Evolutionary conservation across 2,797 vertebrate species (phyloP).

Genomic region (Orientallactaga sibirica): DNA sequence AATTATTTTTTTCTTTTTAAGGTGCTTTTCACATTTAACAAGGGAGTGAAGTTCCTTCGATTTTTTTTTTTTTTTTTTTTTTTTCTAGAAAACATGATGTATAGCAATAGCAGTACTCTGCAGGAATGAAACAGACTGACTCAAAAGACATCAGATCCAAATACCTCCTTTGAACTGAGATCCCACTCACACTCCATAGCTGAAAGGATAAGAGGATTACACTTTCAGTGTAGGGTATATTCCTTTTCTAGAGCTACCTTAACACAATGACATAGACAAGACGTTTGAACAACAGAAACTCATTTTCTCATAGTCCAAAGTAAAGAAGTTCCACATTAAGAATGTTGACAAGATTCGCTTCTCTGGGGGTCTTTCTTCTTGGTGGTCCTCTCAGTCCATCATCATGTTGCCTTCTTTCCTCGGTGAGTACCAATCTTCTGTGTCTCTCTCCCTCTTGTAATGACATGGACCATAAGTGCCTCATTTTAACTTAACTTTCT

Average conservation of each 20-base stretch:
- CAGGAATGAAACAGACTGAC: neutral
- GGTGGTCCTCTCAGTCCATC: neutral
- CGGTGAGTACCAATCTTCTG: neutral
- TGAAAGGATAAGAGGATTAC: neutral
- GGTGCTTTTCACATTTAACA: neutral
- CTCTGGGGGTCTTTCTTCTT: neutral
- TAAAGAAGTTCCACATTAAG: neutral
- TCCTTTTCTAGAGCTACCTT: neutral
- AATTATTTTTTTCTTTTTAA: neutral
- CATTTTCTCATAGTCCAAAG: neutral
- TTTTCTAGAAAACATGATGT: neutral
- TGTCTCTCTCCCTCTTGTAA: neutral
- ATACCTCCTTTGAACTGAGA: neutral
- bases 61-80: neutral
- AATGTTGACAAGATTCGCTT: neutral
- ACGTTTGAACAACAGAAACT: neutral
- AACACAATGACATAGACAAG: neutral
- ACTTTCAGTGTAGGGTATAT: neutral
- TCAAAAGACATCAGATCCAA: neutral
- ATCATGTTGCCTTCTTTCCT: neutral
- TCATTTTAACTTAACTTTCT: slow-evolving; percentile 14
- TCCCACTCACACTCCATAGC: neutral
- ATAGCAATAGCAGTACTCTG: neutral
- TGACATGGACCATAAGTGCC: neutral
- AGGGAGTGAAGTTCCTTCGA: neutral